Evolutionary conservation across 2,888 invertebrate genomes (phyloP).

Genomic region (Microplitis deprimator): DNA sequence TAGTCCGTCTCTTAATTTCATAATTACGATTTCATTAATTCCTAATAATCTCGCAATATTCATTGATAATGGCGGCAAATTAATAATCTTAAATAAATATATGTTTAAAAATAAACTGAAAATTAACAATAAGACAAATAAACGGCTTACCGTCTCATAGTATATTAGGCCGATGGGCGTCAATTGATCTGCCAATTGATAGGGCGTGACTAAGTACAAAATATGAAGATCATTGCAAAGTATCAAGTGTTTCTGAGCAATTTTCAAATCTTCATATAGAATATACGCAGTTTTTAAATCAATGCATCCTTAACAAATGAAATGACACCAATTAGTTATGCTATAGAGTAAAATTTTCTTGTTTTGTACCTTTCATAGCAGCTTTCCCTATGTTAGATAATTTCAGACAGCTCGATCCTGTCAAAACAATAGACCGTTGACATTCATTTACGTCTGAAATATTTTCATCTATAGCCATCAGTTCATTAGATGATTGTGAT

Average conservation of each 20-base stretch:
- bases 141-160: conserved; percentile 75
- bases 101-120: conserved; percentile 36
- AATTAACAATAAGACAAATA: conserved; percentile 31
- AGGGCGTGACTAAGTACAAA: conserved; percentile 88
- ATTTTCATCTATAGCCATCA: conserved; percentile 17
- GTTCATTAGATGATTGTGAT: conserved; percentile 52
- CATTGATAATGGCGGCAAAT: conserved; percentile 75
- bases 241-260: conserved; percentile 83
- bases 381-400: conserved; percentile 83
- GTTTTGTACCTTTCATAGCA: conserved; percentile 81
- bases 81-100: conserved; percentile 74
- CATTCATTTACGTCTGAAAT: conserved; percentile 45
- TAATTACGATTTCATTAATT: conserved; percentile 78
- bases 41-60: conserved; percentile 83
- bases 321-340: conserved; percentile 15
- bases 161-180: conserved; percentile 74
- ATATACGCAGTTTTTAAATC: conserved; percentile 80
- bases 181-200: conserved; percentile 77
- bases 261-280: conserved; percentile 82
- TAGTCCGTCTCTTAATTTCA: conserved; percentile 63
- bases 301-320: conserved; percentile 78
- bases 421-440: conserved; percentile 54
- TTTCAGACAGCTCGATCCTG: conserved; percentile 72
- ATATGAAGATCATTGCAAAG: conserved; percentile 88
- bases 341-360: conserved; percentile 9